Evolutionary conservation across 2,113 vertebrate species (phyloP).

Genomic region (Lepus timidus): DNA sequence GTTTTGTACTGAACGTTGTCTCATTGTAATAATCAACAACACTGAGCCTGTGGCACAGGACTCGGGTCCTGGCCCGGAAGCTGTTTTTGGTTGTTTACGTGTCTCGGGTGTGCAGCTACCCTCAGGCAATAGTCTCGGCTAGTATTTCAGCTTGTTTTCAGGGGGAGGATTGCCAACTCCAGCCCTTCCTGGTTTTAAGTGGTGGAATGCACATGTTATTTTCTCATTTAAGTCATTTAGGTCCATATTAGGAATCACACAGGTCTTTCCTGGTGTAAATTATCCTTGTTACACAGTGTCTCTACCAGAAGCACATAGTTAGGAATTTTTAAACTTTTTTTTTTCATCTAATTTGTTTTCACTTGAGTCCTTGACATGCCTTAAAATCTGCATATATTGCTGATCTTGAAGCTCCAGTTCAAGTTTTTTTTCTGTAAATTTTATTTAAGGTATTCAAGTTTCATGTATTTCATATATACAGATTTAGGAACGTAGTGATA

Average conservation of each 20-base stretch:
- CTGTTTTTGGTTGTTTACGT: background rate
- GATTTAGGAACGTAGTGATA: too few relatives aligned
- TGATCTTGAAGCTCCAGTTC: background rate
- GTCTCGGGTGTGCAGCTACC: background rate
- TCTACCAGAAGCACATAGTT: background rate
- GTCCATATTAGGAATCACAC: background rate
- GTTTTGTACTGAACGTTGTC: background rate
- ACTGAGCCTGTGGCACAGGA: background rate
- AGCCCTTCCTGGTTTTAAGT: background rate
- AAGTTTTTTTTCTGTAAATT: background rate
- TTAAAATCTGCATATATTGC: constrained; percentile 47
- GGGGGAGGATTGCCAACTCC: background rate
- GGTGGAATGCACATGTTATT: background rate
- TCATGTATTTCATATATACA: too few relatives aligned
- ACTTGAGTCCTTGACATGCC: constrained; percentile 6
- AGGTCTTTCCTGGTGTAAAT: background rate
- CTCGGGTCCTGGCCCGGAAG: background rate
- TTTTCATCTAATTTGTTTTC: constrained; percentile 21
- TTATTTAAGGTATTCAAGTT: background rate
- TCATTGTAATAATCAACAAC: background rate
- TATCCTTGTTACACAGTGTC: background rate
- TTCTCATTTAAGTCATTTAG: background rate
- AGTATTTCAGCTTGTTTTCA: background rate
- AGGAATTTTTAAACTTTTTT: constrained; percentile 50
- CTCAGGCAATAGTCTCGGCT: background rate